phyloP scores from a whole-genome alignment of 1,140 invertebrate species.

The Chironomus striatipennis region DNA sequence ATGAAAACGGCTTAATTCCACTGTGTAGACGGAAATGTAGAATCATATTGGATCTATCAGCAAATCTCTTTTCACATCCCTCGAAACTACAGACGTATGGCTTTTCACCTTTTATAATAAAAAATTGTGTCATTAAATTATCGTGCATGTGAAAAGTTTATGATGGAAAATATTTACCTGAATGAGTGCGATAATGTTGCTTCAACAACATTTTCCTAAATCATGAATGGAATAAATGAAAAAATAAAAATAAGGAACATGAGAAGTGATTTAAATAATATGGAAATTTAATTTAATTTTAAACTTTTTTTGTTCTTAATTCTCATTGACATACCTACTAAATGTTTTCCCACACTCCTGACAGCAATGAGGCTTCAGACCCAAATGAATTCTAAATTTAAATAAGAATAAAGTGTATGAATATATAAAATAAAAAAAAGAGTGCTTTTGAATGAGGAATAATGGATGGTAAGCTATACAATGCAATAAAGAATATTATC shows the following conservation, averaged over 20 bases:
- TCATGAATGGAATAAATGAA: no score
- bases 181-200: slow-evolving; percentile 17
- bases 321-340: neutral
- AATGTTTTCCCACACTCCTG: slow-evolving; percentile 38
- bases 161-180: neutral
- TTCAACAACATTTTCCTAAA: slow-evolving; percentile 16
- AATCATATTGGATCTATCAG: slow-evolving; percentile 74
- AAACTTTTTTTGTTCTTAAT: no score
- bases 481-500: slow-evolving; percentile 72
- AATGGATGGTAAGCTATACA: neutral
- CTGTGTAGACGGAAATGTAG: slow-evolving; percentile 68
- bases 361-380: slow-evolving; percentile 39
- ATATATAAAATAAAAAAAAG: neutral
- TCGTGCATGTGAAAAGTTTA: neutral
- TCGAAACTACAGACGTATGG: slow-evolving; percentile 53
- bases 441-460: neutral
- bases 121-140: neutral
- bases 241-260: no score
- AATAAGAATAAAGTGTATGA: neutral
- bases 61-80: slow-evolving; percentile 64
- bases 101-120: slow-evolving; percentile 47
- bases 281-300: neutral
- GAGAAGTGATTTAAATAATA: neutral
- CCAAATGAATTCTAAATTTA: slow-evolving; percentile 25
- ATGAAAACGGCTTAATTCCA: slow-evolving; percentile 77